Base-by-base conservation (phyloP, 2,797 vertebrate genomes). In the Enteromius anoplus region DNA sequence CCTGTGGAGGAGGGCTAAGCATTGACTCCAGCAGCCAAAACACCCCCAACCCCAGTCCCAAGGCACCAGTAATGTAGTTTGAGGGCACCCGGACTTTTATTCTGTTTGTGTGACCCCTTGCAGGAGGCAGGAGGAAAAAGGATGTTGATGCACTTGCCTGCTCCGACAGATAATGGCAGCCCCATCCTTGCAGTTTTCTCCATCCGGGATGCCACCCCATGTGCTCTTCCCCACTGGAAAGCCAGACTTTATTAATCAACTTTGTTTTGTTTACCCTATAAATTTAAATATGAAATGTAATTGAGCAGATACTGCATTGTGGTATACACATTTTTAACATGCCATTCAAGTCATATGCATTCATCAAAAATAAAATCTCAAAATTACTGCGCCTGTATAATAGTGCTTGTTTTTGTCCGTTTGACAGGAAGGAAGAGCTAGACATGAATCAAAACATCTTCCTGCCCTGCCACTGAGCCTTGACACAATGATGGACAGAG, bases 101-200 rank as follows among this genome's bases (percentile, higher is more conserved):
- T 85, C 87, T 93, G 93, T 94, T 94, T 93, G 89, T 88, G 76
- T 91, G 93, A 94, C 94, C 94, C 91, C 89, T 93, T 80, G 91
- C 92, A 91, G 89, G 91, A 84, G 91, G 85, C 85, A 2, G 89
- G 87, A 93, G 93, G 94, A 95, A 95, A 94, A 91, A 94, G 94
- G 93, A 94, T 90, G 83, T 85, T 68, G 23, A 90, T 77, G 90
- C 91, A 71, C 80, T 88, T 32, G 86, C 91, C 92, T 94, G 92
- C 91, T 93, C 86, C 87, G 75, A 72, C 80, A 94, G 94, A 95
- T 94, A 94, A 94, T 91, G 42, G 2, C 80, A 77, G 79, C 73
- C 73, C 89, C 84, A 71, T 83, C 90, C 87, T 83, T 8, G 40
- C 86, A 68, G 69, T 84, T 86, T 81, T 81, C 64, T 73, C 71